Conservation (phyloP, 2,888 invertebrate species). For the Pyrocoelia pectoralis region DNA sequence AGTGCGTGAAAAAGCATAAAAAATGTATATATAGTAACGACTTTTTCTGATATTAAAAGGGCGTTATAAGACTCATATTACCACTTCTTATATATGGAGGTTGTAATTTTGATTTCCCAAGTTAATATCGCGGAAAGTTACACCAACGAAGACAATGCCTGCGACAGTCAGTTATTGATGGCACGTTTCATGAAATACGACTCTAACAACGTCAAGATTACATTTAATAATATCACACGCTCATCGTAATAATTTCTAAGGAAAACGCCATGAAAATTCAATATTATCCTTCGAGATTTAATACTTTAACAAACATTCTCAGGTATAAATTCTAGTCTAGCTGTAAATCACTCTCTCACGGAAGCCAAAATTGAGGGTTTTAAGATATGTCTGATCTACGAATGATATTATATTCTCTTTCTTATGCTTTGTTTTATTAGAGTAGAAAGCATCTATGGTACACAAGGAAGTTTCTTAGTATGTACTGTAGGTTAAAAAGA, state of each 20-base stretch:
- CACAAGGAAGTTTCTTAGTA: too few relatives aligned
- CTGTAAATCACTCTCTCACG: too few relatives aligned
- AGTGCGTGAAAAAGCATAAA: constrained; percentile 19
- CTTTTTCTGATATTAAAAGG: constrained; percentile 37
- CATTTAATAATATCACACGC: constrained; percentile 31
- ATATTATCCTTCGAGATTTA: constrained; percentile 15
- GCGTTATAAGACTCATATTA: constrained; percentile 33
- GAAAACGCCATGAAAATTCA: constrained; percentile 33
- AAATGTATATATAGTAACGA: constrained; percentile 30
- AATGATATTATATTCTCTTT: too few relatives aligned
- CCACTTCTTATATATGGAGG: constrained; percentile 34
- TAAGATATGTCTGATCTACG: too few relatives aligned
- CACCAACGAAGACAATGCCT: constrained; percentile 32
- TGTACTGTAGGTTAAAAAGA: too few relatives aligned
- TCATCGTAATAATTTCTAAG: constrained; percentile 31
- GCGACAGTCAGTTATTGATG: constrained; percentile 35
- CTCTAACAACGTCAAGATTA: constrained; percentile 33
- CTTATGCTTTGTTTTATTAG: too few relatives aligned
- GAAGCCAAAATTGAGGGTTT: too few relatives aligned
- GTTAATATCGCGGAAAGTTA: constrained; percentile 36
- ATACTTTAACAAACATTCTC: constrained; percentile 18
- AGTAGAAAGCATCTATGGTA: too few relatives aligned
- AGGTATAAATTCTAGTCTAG: constrained; percentile 8
- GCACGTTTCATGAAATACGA: constrained; percentile 30
- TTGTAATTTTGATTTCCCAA: constrained; percentile 39